phyloP scores from a whole-genome alignment of 2,113 vertebrate genomes.

The Manacus vitellinus region DNA sequence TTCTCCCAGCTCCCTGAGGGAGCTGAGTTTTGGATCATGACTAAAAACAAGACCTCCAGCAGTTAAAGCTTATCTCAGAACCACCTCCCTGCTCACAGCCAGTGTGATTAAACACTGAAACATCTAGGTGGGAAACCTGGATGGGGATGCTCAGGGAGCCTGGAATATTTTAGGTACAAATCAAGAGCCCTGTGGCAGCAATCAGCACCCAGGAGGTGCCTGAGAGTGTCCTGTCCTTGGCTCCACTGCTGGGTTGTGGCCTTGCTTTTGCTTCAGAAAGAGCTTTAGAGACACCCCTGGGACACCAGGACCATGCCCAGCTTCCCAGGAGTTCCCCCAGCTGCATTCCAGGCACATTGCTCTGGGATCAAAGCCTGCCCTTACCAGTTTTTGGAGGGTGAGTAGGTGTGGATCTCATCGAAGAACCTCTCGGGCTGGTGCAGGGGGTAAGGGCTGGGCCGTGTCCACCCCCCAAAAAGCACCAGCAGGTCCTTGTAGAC shows the following conservation, averaged over 20 bases:
- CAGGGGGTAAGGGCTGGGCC: slow-evolving; percentile 95
- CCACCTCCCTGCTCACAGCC: neutral
- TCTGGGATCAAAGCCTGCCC: neutral
- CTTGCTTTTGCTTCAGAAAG: neutral
- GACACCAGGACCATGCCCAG: neutral
- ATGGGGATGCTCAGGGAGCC: neutral
- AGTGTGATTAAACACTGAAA: fast-evolving
- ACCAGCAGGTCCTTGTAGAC: slow-evolving; percentile 96
- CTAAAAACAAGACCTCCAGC: neutral
- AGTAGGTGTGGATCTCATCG: slow-evolving; percentile 98
- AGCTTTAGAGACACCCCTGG: neutral
- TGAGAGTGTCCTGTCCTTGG: neutral
- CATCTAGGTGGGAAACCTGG: neutral
- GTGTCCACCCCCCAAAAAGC: slow-evolving; percentile 96
- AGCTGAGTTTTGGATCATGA: neutral
- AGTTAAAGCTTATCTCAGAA: neutral
- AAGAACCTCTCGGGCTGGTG: slow-evolving; percentile 98
- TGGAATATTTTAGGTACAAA: neutral
- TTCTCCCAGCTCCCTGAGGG: neutral
- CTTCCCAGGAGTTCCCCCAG: neutral
- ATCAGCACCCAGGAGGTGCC: neutral
- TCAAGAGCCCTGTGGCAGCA: neutral
- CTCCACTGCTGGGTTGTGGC: neutral
- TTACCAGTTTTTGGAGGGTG: slow-evolving; percentile 98
- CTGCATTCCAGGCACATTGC: neutral